Base-by-base conservation (phyloP, 2,797 vertebrate genomes). In the Coregonus suidteri region DNA sequence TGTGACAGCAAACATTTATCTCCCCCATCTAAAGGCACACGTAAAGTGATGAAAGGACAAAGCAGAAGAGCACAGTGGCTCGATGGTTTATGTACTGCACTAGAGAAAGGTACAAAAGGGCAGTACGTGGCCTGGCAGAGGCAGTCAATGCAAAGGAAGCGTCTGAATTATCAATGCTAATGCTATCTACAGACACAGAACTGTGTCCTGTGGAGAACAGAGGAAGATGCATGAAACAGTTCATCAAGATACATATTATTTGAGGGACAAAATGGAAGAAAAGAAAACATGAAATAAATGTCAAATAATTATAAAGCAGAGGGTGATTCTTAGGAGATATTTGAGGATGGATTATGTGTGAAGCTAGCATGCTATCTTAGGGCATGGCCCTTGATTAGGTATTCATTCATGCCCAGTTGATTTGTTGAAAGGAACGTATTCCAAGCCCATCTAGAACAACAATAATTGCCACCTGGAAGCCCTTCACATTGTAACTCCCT, bases 1-100 rank as follows among this genome's bases (percentile, higher is more conserved):
- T 62, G 59, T 74, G 77, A 83, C 69, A 74, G 82, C 31, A n/a
- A 77, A 67, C 41, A 78, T 76, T 74, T 77, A 74, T 77, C 35
- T 71, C 16, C 67, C 54, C 72, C n/a, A 69, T 31, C 11, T 74
- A 4, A 25, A 75, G 34, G 51, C 52, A 51, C 54, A 52, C 4
- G 47, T 20, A 47, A 52, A 35, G 4, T 75, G 20, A 77, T 3
- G 31, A 47, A 15, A 59, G 73, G 67, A 79, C 54, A 68, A 62
- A 64, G 37, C 18, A 16, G 41, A n/a, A 53, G 15, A 54, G 52
- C 52, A 35, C 52, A 35, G 31, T 69, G 20, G 53, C 51, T 31
- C 20, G 3, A 34, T 25, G 20, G 41, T 37, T 18, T 11, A 69
- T 6, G 7, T 31, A n/a, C 37, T 52, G 56, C 65, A 75, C 4